Evolutionary conservation across 2,888 invertebrate genomes (phyloP).

Genomic region (Amblyjoppa proteus): DNA sequence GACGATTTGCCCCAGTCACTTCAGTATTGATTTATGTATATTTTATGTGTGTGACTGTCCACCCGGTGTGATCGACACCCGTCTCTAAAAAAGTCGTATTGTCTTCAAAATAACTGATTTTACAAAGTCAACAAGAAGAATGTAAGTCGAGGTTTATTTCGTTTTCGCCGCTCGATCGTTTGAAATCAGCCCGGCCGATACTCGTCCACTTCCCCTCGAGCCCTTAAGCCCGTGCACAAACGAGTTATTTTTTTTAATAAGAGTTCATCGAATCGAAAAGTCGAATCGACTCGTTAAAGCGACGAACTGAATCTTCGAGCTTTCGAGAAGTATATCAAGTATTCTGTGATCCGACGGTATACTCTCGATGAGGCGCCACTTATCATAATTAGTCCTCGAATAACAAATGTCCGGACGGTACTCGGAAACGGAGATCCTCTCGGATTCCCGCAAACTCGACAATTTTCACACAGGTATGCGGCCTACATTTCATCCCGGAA

Average conservation of each 20-base stretch:
- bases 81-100: too few relatives aligned
- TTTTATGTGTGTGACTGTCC: too few relatives aligned
- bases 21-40: too few relatives aligned
- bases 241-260: background rate
- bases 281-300: background rate
- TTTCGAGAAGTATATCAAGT: background rate
- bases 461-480: slow-evolving; percentile 26
- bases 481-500: slow-evolving; percentile 17
- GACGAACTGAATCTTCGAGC: background rate
- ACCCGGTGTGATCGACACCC: too few relatives aligned
- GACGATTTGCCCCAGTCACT: too few relatives aligned
- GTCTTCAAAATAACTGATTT: too few relatives aligned
- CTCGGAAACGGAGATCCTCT: slow-evolving; percentile 20
- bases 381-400: slow-evolving; percentile 44
- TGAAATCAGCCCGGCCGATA: too few relatives aligned
- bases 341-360: background rate
- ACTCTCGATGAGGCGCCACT: slow-evolving; percentile 23
- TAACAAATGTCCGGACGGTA: slow-evolving; percentile 31
- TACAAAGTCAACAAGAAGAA: too few relatives aligned
- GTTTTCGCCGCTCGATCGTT: too few relatives aligned
- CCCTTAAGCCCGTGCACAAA: too few relatives aligned
- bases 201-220: too few relatives aligned
- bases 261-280: background rate
- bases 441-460: slow-evolving; percentile 25
- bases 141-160: too few relatives aligned